Evolutionary conservation across 2,113 vertebrate species (phyloP), one percentile per base, ranked within the genome.

Genomic region (Anser brachyrhynchus): DNA sequence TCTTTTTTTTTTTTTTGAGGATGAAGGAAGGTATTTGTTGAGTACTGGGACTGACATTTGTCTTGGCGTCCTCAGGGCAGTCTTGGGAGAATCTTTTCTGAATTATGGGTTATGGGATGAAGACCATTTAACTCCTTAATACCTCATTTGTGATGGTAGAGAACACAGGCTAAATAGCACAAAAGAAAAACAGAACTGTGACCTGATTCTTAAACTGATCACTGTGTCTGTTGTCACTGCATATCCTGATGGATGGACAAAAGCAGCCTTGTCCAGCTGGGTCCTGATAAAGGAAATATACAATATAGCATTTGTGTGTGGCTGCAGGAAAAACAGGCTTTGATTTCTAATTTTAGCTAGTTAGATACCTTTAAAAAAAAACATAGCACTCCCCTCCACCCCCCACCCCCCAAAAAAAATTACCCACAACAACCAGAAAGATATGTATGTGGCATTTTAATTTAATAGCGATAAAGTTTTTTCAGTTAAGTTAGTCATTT

Each of bases 161-260:
- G 73, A 92, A 70, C 89, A 96, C 66, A 87, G 87, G 35, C 35
- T 70, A 70, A 95, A 69, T 14, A 73, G n/a, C 70, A 93, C 66
- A 93, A 95, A 92, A 81, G 91, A 75, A 81, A 86, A 59, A 71
- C 41, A 97, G 90, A 90, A 75, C 79, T 92, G 83, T 90, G 92
- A 89, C 70, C 52, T 87, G 65, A 91, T 92, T 64, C 66, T 84
- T 87, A 66, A 97, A 85, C 19, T 49, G 84, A 84, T 95, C 49
- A 69, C 70, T 0, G 0, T 89, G 84, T 57, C 93, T 82, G 62
- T 89, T 89, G 84, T 76, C 87, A 72, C 65, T 69, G 33, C 21
- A 7, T 61, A 61, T 93, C 66, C 62, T 91, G 91, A 92, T 39
- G 77, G 89, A 73, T 51, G 41, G 78, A 97, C 93, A 96, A 96